Conservation (phyloP, 1,140 invertebrate species). For the Calephelis virginiensis region DNA sequence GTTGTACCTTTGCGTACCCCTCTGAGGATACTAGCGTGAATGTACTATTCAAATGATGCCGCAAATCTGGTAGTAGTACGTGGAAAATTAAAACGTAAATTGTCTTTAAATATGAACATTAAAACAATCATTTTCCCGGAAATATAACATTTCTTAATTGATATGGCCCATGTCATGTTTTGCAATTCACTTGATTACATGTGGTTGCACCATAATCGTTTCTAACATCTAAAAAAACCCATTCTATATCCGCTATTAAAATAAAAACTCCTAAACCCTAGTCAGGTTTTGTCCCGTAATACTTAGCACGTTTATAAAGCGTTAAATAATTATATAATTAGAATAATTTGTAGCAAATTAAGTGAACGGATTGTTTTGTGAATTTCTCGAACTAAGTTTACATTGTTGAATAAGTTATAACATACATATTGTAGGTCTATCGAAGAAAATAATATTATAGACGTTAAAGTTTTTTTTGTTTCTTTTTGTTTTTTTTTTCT, state of each 20-base stretch:
- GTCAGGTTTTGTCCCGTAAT: conserved; percentile 31
- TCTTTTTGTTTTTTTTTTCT: no score
- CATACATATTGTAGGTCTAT: no score
- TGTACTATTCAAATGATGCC: no score
- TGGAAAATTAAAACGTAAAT: no score
- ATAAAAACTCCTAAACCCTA: conserved; percentile 33
- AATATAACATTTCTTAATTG: conserved; percentile 29
- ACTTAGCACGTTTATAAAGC: conserved; percentile 2
- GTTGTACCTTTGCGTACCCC: no score
- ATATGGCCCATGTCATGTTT: conserved; percentile 30
- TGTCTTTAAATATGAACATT: background rate
- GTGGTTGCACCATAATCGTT: conserved; percentile 25
- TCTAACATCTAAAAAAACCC: conserved; percentile 36
- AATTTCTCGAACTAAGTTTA: no score
- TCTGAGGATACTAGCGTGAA: no score
- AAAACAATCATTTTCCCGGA: conserved; percentile 29
- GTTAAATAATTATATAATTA: background rate
- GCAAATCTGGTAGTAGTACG: no score
- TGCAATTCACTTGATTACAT: conserved; percentile 35
- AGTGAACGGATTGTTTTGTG: no score
- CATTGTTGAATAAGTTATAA: no score
- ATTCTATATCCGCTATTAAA: conserved; percentile 38
- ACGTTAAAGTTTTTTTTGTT: no score
- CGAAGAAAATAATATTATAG: no score
- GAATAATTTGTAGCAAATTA: background rate